A percentile compares a stretch with the other conserved stretches of the same genome.
Evolutionary conservation across 2,113 vertebrate genomes (phyloP).

Genomic region (Motacilla tschutschensis): DNA sequence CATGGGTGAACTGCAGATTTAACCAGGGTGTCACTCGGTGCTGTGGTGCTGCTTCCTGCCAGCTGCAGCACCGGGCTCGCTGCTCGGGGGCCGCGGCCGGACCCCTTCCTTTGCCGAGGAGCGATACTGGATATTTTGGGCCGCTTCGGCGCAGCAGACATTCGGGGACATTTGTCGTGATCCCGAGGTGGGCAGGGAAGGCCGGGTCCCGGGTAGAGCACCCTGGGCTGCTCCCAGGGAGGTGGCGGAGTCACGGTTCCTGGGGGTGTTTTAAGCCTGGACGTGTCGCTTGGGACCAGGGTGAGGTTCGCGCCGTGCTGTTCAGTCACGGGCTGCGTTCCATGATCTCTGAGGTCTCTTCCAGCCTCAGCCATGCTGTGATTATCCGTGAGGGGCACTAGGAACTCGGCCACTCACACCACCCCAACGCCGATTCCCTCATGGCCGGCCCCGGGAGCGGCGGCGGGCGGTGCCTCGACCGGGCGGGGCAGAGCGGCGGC

Average conservation of each 20-base stretch:
- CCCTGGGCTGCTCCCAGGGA: background rate
- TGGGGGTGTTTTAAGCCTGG: rapidly evolving
- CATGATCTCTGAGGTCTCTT: background rate
- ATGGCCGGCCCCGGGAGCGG: background rate
- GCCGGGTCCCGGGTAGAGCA: too few relatives aligned
- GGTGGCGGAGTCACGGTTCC: background rate
- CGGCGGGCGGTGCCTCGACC: background rate
- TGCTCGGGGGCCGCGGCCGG: background rate
- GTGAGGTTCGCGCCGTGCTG: too few relatives aligned
- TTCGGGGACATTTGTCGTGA: too few relatives aligned
- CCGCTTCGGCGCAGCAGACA: background rate
- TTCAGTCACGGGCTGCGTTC: background rate
- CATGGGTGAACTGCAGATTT: background rate
- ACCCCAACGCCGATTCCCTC: background rate
- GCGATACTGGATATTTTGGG: background rate
- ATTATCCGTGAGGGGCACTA: background rate
- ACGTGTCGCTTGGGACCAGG: rapidly evolving
- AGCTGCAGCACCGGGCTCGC: background rate
- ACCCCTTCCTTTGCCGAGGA: background rate
- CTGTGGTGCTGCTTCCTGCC: background rate
- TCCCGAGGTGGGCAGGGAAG: too few relatives aligned
- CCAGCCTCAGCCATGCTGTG: background rate
- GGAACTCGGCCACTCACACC: rapidly evolving
- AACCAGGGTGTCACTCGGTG: too few relatives aligned
- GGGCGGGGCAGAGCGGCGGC: background rate